A percentile compares a stretch with the other conserved stretches of the same genome.
Conservation (phyloP, 2,797 vertebrate genomes). For the Eulemur rubriventer region DNA sequence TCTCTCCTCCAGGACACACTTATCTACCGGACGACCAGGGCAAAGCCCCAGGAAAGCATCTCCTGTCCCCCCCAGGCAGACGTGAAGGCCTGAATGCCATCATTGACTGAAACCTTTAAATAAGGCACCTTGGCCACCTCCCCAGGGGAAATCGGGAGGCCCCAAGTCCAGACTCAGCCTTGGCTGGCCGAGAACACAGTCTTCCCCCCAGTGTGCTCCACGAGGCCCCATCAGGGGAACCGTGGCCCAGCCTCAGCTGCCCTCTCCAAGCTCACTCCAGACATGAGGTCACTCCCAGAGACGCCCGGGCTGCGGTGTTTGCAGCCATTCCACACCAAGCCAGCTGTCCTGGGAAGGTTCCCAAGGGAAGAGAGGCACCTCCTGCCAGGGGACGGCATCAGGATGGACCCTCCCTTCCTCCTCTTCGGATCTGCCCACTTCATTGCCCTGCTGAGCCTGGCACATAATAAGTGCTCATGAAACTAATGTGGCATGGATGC, state of each 20-base stretch:
- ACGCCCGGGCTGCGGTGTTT: not conserved
- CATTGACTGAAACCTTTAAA: not conserved
- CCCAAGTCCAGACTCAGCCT: not conserved
- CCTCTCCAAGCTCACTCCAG: constrained; percentile 36
- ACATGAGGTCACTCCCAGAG: constrained; percentile 69
- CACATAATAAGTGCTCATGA: not conserved
- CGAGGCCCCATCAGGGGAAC: not conserved
- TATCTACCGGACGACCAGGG: not conserved
- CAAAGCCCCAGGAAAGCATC: not conserved
- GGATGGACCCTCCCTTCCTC: not conserved
- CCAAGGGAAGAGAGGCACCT: not conserved
- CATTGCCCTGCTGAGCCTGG: not conserved
- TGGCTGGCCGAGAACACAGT: not conserved
- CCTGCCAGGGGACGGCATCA: not conserved
- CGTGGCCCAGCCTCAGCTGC: not conserved
- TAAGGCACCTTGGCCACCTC: not conserved
- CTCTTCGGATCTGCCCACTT: not conserved
- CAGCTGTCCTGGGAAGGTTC: not conserved
- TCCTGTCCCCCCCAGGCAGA: not conserved
- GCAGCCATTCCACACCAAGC: not conserved
- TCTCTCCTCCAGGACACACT: not conserved
- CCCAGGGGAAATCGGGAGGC: not conserved
- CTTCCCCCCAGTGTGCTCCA: not conserved
- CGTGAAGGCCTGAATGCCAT: not conserved
- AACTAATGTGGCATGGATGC: not conserved